Conservation (phyloP, 2,888 invertebrate species). For the Strigamia crassipes region DNA sequence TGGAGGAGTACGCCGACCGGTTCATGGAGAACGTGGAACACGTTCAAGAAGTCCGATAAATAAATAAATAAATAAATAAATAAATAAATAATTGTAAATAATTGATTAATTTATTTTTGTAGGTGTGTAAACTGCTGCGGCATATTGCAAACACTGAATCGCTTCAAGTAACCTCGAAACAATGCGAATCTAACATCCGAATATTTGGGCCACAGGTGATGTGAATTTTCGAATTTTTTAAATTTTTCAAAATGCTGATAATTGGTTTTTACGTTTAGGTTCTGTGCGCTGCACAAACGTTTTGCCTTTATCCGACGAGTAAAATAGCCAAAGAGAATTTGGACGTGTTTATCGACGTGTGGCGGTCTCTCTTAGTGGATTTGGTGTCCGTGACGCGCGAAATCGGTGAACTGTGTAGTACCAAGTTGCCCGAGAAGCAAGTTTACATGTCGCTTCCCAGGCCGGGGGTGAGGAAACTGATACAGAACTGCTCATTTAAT, state of each 20-base stretch:
- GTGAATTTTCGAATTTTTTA: not conserved
- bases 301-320: constrained; percentile 88
- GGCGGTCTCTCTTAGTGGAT: constrained; percentile 90
- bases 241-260: not conserved
- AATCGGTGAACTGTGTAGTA: constrained; percentile 75
- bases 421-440: constrained; percentile 72
- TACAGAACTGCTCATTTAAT: not conserved
- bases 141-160: constrained; percentile 95
- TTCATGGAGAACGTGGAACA: constrained; percentile 98
- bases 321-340: constrained; percentile 96
- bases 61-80: too few species aligned
- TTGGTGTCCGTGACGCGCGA: constrained; percentile 89
- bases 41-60: constrained; percentile 80
- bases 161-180: constrained; percentile 92
- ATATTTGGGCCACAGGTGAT: constrained; percentile 75
- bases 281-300: constrained; percentile 88
- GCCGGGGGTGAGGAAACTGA: constrained; percentile 74
- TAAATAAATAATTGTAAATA: not conserved
- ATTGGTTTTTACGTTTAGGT: constrained; percentile 61
- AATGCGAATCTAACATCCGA: constrained; percentile 91
- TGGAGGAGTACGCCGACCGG: constrained; percentile 90
- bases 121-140: constrained; percentile 94
- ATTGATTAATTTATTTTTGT: constrained; percentile 41
- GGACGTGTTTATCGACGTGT: constrained; percentile 93
- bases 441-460: constrained; percentile 92